These are phyloP conservation scores for Galago senegalensis DNA, from an alignment of 2,797 vertebrate species.

Conservation along the genomic window DNA sequence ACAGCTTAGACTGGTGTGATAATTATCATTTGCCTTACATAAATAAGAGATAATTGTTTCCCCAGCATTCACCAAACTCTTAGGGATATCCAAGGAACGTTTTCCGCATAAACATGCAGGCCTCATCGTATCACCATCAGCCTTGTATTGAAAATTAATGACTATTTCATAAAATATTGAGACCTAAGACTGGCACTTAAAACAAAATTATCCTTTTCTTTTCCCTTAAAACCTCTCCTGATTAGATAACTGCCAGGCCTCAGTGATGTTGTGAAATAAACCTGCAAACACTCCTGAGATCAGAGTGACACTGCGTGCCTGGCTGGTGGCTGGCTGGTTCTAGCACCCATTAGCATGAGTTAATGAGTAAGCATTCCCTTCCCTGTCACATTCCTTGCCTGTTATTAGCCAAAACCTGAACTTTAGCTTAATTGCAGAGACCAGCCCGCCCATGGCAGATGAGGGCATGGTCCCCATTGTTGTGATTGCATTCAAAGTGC, in stretches of 20 bases:
- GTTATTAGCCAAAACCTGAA: slow-evolving; percentile 84
- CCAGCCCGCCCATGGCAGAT: slow-evolving; percentile 69
- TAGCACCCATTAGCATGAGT: slow-evolving; percentile 79
- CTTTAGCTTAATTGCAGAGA: slow-evolving; percentile 83
- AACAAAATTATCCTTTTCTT: slow-evolving; percentile 71
- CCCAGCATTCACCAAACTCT: slow-evolving; percentile 19
- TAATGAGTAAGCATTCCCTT: slow-evolving; percentile 81
- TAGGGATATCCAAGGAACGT: slow-evolving; percentile 5
- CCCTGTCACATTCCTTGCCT: slow-evolving; percentile 77
- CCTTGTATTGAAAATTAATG: slow-evolving; percentile 78
- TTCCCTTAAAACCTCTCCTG: slow-evolving; percentile 62
- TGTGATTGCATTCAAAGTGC: slow-evolving; percentile 80
- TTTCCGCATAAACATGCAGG: slow-evolving; percentile 32
- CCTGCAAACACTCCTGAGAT: slow-evolving; percentile 69
- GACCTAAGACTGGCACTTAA: slow-evolving; percentile 73
- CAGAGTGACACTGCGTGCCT: slow-evolving; percentile 30
- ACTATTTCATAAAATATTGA: slow-evolving; percentile 82
- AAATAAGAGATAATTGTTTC: slow-evolving; percentile 67
- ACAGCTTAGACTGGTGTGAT: slow-evolving; percentile 53
- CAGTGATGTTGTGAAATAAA: slow-evolving; percentile 72
- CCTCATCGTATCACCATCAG: slow-evolving; percentile 28
- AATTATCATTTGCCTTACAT: slow-evolving; percentile 62
- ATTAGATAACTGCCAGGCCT: slow-evolving; percentile 77
- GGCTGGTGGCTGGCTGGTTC: slow-evolving; percentile 56
- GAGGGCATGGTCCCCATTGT: slow-evolving; percentile 77